Evolutionary conservation across 2,113 vertebrate genomes (phyloP).

Genomic region (Rutilus rutilus): DNA sequence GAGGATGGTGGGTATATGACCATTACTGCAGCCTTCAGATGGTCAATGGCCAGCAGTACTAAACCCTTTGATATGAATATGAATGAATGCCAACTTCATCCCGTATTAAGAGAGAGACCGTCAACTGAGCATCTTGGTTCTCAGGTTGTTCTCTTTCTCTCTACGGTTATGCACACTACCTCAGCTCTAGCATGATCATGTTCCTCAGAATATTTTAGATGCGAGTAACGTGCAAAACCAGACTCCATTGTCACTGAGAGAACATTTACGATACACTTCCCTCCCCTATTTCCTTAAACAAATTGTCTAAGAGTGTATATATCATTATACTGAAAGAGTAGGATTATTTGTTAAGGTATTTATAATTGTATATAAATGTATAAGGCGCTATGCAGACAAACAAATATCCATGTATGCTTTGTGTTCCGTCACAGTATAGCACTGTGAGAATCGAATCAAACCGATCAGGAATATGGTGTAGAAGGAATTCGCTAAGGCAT

Average conservation of each 20-base stretch:
- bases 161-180: background rate
- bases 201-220: constrained; percentile 27
- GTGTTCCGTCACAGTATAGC: constrained; percentile 46
- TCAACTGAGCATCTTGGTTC: background rate
- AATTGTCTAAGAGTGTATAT: constrained; percentile 74
- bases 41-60: constrained; percentile 23
- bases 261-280: constrained; percentile 60
- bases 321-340: constrained; percentile 74
- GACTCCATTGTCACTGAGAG: constrained; percentile 41
- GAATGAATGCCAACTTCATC: constrained; percentile 28
- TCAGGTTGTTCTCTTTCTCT: background rate
- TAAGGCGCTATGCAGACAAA: constrained; percentile 79
- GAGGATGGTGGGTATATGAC: constrained; percentile 25
- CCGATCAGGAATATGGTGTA: background rate
- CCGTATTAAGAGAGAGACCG: background rate
- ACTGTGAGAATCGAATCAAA: constrained; percentile 15
- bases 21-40: background rate
- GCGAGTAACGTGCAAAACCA: constrained; percentile 32
- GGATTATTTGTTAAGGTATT: constrained; percentile 78
- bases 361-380: constrained; percentile 74
- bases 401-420: constrained; percentile 72
- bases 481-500: background rate
- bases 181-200: constrained; percentile 23
- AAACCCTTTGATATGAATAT: constrained; percentile 46
- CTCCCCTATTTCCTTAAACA: constrained; percentile 74